These are phyloP conservation scores for Ophion ventricosus DNA, from an alignment of 2,888 invertebrate species.

Conservation along the genomic window DNA sequence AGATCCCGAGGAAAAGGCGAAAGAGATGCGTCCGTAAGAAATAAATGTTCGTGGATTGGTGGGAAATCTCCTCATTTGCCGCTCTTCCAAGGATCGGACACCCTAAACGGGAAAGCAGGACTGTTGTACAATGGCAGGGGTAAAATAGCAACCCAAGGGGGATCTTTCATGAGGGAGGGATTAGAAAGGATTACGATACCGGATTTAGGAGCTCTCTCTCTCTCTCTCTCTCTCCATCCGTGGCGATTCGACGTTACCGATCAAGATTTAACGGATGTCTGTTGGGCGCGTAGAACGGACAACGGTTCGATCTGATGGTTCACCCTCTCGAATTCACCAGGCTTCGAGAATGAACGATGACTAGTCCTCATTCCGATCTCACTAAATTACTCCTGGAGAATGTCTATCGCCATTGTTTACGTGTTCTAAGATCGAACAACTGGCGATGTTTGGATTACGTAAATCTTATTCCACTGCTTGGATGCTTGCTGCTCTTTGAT, in stretches of 20 bases:
- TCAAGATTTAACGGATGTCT: conserved; percentile 73
- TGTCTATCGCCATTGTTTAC: conserved; percentile 22
- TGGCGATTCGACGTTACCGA: conserved; percentile 71
- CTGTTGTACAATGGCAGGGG: conserved; percentile 25
- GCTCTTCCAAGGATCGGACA: conserved; percentile 34
- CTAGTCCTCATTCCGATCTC: conserved; percentile 1
- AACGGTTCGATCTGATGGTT: conserved; percentile 34
- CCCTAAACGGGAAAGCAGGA: conserved; percentile 39
- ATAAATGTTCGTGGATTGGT: conserved; percentile 73
- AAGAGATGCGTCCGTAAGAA: conserved; percentile 73
- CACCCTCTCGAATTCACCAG: conserved; percentile 36
- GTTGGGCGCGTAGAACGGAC: conserved; percentile 37
- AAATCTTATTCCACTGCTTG: no score
- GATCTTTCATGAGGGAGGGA: conserved; percentile 71
- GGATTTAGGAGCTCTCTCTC: conserved; percentile 73
- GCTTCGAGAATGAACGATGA: conserved; percentile 33
- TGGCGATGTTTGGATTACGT: not conserved
- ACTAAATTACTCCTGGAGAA: conserved; percentile 16
- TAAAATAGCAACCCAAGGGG: conserved; percentile 55
- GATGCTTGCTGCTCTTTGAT: no score
- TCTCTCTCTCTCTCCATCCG: conserved; percentile 70
- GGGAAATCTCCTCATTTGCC: conserved; percentile 64
- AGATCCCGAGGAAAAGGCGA: conserved; percentile 63
- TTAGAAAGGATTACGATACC: conserved; percentile 76
- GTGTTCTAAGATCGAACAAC: not conserved